Conservation (phyloP, 2,113 vertebrate genomes). For the Triplophysa tibetana region DNA sequence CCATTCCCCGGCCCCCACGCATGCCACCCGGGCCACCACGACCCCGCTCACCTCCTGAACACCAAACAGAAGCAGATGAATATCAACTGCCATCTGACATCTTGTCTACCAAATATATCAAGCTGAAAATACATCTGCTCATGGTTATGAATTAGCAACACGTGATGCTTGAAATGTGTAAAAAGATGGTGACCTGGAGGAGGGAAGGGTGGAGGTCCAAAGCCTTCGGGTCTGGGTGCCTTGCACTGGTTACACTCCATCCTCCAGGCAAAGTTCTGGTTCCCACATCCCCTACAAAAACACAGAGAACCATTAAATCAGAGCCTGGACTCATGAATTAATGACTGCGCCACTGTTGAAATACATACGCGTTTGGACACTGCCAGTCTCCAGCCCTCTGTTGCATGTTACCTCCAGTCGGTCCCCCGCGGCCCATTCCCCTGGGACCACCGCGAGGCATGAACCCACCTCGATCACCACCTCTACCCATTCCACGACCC, state of each 20-base stretch:
- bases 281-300: conserved; percentile 86
- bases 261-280: conserved; percentile 98
- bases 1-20: conserved; percentile 90
- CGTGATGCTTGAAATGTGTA: not conserved
- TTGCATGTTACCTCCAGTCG: conserved; percentile 90
- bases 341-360: no score
- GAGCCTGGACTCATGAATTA: not conserved
- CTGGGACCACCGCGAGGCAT: conserved; percentile 84
- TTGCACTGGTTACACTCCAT: conserved; percentile 99
- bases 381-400: conserved; percentile 97
- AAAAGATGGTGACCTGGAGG: conserved; percentile 77
- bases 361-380: conserved; percentile 93
- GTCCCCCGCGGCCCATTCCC: conserved; percentile 83
- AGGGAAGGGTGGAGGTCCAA: conserved; percentile 89
- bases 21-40: conserved; percentile 90
- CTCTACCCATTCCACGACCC: conserved; percentile 71
- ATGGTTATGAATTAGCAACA: not conserved
- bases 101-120: not conserved
- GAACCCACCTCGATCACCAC: conserved; percentile 84
- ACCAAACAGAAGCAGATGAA: conserved; percentile 49
- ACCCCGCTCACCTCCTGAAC: conserved; percentile 81
- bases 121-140: not conserved
- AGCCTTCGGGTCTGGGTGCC: conserved; percentile 92
- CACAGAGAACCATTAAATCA: not conserved
- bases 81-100: not conserved